Evolutionary conservation across 2,113 vertebrate genomes (phyloP), one percentile per base, ranked within the genome.

Genomic region (Calidris pugnax): DNA sequence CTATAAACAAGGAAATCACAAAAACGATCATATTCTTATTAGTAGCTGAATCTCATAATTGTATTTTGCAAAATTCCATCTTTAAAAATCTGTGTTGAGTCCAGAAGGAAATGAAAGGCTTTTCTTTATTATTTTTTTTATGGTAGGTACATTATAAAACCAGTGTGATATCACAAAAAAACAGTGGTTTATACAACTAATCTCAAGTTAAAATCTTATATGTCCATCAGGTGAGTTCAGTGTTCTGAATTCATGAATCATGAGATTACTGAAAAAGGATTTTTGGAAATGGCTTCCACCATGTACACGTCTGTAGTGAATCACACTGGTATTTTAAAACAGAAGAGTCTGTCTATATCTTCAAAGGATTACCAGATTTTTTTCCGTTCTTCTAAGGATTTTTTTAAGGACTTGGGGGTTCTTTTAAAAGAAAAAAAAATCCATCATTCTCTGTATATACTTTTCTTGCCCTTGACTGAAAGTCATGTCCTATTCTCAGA

Each of bases 251-350:
- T 35, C 21, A 63, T 39, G 14, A 72, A 22, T 76, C 15, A 67
- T 35, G n/a, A 76, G 4, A 62, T 63, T 63, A 26, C 11, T 24
- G n/a, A 33, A 85, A 93, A 60, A 69, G 4, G 3, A 1, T 75
- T 75, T 63, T 17, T 27, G 11, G 15, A 48, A 91, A 48, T 0
- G 0, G 2, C 23, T 57, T 67, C 23, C 5, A 47, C 4, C 6
- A 18, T 3, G 2, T 27, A 26, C 35, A 74, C 16, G 30, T 41
- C 35, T 51, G 4, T 23, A 20, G 18, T 39, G 15, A 80, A 63
- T 76, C 23, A 63, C 7, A 39, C 6, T 33, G 23, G 3, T 8
- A 28, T 45, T 82, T 83, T 83, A 28, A 55, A 45, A 79, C 26
- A 67, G 2, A 66, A 56, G 10, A 21, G 8, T 23, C 39, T 51